Evolutionary conservation across 1,140 invertebrate species (phyloP).

Genomic region (Pseudomyrmex sp.): DNA sequence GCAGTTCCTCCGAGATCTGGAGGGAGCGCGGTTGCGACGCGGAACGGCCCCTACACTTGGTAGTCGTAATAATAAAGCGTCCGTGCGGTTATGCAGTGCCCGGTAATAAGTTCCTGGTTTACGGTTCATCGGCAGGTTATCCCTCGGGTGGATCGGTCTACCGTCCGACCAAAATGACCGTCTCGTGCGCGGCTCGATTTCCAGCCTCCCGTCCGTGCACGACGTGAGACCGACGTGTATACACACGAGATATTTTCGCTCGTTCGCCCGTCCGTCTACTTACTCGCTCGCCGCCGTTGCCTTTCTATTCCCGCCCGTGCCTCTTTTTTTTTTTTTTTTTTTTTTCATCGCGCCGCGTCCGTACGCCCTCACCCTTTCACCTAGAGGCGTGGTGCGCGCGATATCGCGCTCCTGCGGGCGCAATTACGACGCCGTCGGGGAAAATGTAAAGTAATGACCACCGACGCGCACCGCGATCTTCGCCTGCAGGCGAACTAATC

Average conservation of each 20-base stretch:
- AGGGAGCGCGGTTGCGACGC: background rate
- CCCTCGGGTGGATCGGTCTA: constrained; percentile 72
- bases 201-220: constrained; percentile 14
- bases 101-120: constrained; percentile 82
- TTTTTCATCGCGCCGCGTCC: constrained; percentile 35
- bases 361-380: constrained; percentile 77
- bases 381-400: constrained; percentile 79
- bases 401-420: constrained; percentile 63
- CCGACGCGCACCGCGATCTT: constrained; percentile 47
- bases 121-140: constrained; percentile 81
- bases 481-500: constrained; percentile 40
- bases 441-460: constrained; percentile 65
- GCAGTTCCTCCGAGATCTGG: constrained; percentile 21
- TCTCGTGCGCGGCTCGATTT: constrained; percentile 61
- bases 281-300: background rate
- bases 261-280: background rate
- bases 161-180: constrained; percentile 73
- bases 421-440: constrained; percentile 64
- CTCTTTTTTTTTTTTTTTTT: constrained; percentile 57
- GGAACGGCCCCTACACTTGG: background rate
- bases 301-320: constrained; percentile 34
- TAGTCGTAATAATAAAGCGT: constrained; percentile 77
- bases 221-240: constrained; percentile 14
- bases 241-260: background rate
- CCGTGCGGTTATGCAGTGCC: constrained; percentile 66